phyloP scores from a whole-genome alignment of 1,140 invertebrate genomes.

The Drosophila ambigua region DNA sequence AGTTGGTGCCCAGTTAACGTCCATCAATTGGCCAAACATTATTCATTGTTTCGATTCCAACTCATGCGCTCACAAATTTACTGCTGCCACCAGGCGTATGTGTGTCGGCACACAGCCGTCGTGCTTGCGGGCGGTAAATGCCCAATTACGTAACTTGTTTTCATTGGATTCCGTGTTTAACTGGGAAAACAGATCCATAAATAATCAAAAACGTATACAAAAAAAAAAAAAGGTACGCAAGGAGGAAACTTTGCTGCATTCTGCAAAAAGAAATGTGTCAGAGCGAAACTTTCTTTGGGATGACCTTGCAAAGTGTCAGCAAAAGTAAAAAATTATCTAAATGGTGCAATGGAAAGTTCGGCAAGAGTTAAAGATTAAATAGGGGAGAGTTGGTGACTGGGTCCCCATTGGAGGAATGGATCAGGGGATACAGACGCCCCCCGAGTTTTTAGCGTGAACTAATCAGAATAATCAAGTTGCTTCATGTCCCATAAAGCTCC shows the following conservation, averaged over 20 bases:
- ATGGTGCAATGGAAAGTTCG: constrained; percentile 10
- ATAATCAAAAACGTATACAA: constrained; percentile 47
- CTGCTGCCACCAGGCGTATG: not conserved
- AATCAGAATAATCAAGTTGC: constrained; percentile 37
- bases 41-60: constrained; percentile 47
- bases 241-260: constrained; percentile 30
- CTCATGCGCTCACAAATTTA: constrained; percentile 29
- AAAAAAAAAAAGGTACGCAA: not conserved
- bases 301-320: constrained; percentile 45
- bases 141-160: constrained; percentile 67
- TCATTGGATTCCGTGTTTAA: constrained; percentile 40
- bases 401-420: too few species aligned
- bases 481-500: constrained; percentile 1
- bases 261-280: constrained; percentile 34
- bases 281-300: constrained; percentile 36
- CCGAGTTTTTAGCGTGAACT: constrained; percentile 1
- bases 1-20: constrained; percentile 29
- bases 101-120: not conserved
- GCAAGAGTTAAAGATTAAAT: too few species aligned
- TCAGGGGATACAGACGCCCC: too few species aligned
- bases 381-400: too few species aligned
- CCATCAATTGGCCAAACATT: constrained; percentile 47
- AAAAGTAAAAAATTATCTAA: constrained; percentile 8
- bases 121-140: constrained; percentile 37
- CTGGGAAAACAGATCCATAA: constrained; percentile 69